Evolutionary conservation across 2,888 invertebrate genomes (phyloP).

Genomic region (Lydus trimaculatus): DNA sequence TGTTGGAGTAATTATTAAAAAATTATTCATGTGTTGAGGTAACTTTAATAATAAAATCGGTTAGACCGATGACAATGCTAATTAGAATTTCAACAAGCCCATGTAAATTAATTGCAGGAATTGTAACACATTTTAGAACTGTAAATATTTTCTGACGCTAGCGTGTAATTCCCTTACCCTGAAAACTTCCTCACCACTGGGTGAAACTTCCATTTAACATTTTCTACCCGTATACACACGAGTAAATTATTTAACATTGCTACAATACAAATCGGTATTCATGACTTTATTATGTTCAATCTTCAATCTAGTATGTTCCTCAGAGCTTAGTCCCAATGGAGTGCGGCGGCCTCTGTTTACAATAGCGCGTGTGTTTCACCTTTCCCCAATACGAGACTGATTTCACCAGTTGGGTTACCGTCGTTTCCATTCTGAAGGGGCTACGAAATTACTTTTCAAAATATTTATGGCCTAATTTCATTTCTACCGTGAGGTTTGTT

Average conservation of each 20-base stretch:
- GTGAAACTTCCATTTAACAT: slow-evolving; percentile 31
- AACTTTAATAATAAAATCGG: slow-evolving; percentile 14
- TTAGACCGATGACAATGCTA: slow-evolving; percentile 21
- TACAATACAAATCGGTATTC: slow-evolving; percentile 49
- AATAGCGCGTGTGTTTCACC: slow-evolving; percentile 29
- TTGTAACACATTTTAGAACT: slow-evolving; percentile 31
- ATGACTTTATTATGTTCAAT: slow-evolving; percentile 51
- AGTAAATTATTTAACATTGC: slow-evolving; percentile 44
- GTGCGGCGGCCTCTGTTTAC: slow-evolving; percentile 31
- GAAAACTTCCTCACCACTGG: neutral
- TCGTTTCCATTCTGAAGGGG: slow-evolving; percentile 32
- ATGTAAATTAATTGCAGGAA: slow-evolving; percentile 28
- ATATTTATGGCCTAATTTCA: slow-evolving; percentile 46
- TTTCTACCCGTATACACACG: slow-evolving; percentile 28
- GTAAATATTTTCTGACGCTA: slow-evolving; percentile 38
- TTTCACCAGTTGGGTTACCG: slow-evolving; percentile 29
- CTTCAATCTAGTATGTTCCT: slow-evolving; percentile 45
- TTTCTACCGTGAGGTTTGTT: slow-evolving; percentile 29
- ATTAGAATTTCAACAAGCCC: slow-evolving; percentile 24
- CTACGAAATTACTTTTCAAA: slow-evolving; percentile 45
- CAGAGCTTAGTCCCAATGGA: slow-evolving; percentile 25
- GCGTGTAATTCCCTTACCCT: slow-evolving; percentile 36
- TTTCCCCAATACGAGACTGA: slow-evolving; percentile 35
- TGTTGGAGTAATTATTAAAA: neutral
- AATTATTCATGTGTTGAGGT: slow-evolving; percentile 16